Evolutionary conservation across 2,888 invertebrate species (phyloP).

Genomic region (Agriopis aurantiaria): DNA sequence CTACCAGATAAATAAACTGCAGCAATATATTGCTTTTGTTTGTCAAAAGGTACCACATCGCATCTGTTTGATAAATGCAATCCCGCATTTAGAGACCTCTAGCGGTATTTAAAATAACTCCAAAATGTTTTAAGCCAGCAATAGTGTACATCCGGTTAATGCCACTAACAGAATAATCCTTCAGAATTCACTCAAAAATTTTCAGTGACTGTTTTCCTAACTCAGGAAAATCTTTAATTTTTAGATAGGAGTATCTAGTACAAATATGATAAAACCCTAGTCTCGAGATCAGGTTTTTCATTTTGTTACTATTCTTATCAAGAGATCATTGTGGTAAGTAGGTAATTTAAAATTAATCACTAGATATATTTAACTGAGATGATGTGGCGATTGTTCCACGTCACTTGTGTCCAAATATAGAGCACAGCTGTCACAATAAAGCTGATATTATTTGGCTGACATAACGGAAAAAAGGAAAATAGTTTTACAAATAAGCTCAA

Average conservation of each 20-base stretch:
- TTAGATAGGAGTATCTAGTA: neutral
- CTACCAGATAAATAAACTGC: neutral
- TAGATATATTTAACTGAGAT: too few species aligned
- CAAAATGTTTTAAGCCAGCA: constrained; percentile 10
- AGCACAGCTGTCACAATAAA: too few species aligned
- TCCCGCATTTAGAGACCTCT: constrained; percentile 51
- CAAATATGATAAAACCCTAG: neutral
- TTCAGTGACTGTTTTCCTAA: neutral
- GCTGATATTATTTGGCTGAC: too few species aligned
- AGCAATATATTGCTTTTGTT: neutral
- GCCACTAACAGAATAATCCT: neutral
- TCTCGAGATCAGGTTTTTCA: neutral
- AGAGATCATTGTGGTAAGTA: too few species aligned
- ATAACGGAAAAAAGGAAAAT: too few species aligned
- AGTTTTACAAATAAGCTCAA: too few species aligned
- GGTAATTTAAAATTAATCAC: too few species aligned
- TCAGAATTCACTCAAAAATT: neutral
- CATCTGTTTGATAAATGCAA: constrained; percentile 55
- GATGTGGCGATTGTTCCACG: too few species aligned
- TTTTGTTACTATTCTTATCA: neutral
- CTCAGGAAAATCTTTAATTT: neutral
- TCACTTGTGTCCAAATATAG: too few species aligned
- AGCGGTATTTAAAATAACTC: constrained; percentile 53
- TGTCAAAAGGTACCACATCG: constrained; percentile 42
- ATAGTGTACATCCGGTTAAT: constrained; percentile 10